Conservation (phyloP, 2,888 invertebrate genomes). For the Scaptomyza tumidula region DNA sequence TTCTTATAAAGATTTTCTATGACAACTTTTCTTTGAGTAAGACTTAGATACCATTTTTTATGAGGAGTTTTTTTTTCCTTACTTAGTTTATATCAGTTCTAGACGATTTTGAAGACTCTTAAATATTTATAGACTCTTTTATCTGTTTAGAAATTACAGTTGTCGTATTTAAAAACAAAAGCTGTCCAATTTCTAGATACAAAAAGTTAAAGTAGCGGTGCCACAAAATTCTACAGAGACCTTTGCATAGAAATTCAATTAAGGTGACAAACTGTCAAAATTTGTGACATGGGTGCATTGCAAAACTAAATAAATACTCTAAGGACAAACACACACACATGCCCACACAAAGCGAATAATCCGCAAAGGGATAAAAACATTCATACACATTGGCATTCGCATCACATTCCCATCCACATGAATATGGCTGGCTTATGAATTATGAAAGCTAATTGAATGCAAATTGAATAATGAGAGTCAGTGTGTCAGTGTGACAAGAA, state of each 20-base stretch:
- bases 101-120: background rate
- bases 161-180: conserved; percentile 22
- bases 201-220: background rate
- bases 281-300: conserved; percentile 69
- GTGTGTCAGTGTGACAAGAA: conserved; percentile 66
- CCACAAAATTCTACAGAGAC: conserved; percentile 24
- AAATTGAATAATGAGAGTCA: conserved; percentile 72
- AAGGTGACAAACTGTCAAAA: conserved; percentile 77
- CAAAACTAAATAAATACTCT: conserved; percentile 52
- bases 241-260: conserved; percentile 69
- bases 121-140: background rate
- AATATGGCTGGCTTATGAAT: conserved; percentile 63
- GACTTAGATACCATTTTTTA: background rate
- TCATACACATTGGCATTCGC: conserved; percentile 27
- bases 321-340: conserved; percentile 42
- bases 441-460: conserved; percentile 77
- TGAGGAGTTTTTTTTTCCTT: background rate
- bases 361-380: conserved; percentile 27
- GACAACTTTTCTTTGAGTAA: too few species aligned
- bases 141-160: background rate
- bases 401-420: conserved; percentile 24
- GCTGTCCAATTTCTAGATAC: conserved; percentile 7
- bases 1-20: background rate
- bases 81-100: background rate
- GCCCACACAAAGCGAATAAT: conserved; percentile 1